Conservation (phyloP, 2,113 vertebrate genomes). For the Chlorocebus sabaeus region DNA sequence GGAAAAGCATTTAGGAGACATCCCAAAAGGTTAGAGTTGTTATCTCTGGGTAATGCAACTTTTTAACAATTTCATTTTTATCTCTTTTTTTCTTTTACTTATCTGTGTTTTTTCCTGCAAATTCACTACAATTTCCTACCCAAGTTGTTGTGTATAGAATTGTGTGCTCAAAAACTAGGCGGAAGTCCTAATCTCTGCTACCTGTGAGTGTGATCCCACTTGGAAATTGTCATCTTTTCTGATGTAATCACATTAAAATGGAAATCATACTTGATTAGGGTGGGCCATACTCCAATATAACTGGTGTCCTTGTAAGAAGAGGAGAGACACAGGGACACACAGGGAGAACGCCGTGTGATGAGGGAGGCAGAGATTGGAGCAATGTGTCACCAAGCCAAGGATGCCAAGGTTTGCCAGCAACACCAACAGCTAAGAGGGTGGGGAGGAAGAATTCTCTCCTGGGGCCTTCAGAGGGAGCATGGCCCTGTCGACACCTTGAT, state of each 20-base stretch:
- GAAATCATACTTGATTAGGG: neutral
- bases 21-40: neutral
- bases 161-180: neutral
- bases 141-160: neutral
- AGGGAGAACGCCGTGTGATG: fast-evolving
- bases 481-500: neutral
- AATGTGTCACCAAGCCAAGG: fast-evolving
- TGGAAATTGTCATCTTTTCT: neutral
- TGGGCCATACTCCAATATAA: neutral
- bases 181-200: neutral
- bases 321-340: neutral
- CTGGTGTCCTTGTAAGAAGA: neutral
- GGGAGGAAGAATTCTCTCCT: neutral
- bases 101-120: neutral
- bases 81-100: neutral
- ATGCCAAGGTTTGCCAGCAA: neutral
- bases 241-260: neutral
- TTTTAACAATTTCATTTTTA: neutral
- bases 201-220: neutral
- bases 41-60: neutral
- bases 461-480: neutral
- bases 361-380: neutral
- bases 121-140: neutral
- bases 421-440: fast-evolving
- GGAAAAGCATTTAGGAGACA: neutral